phyloP scores from a whole-genome alignment of 2,888 invertebrate species.

The Drosophila subquinaria region DNA sequence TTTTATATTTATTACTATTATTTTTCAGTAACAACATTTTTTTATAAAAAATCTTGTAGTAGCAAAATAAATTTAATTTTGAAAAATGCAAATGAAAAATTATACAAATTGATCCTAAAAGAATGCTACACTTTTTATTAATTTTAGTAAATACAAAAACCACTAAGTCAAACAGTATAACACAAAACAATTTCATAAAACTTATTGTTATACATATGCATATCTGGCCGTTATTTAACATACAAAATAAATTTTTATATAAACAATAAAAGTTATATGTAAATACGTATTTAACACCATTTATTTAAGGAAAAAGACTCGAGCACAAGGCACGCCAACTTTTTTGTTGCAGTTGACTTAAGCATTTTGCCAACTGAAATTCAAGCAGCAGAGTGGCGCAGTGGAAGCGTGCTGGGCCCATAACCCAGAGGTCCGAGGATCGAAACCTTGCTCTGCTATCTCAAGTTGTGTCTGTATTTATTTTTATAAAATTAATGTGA shows the following conservation, averaged over 20 bases:
- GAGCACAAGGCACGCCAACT: neutral
- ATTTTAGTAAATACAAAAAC: neutral
- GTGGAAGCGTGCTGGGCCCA: slow-evolving; percentile 68
- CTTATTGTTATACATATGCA: neutral
- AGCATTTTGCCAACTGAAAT: neutral
- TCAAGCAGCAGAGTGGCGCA: slow-evolving; percentile 63
- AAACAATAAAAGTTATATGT: neutral
- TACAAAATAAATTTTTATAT: neutral
- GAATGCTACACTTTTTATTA: neutral
- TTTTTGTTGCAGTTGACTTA: neutral
- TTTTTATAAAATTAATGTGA: neutral
- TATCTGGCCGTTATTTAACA: neutral
- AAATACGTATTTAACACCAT: neutral
- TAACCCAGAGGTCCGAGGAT: slow-evolving; percentile 69
- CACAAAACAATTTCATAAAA: neutral
- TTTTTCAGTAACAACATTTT: neutral
- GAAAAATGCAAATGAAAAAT: too few species aligned
- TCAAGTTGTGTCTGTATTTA: neutral
- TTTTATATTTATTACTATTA: neutral
- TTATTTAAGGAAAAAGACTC: neutral
- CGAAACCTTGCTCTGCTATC: slow-evolving; percentile 68
- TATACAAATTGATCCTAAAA: neutral
- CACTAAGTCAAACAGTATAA: neutral
- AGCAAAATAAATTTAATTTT: too few species aligned
- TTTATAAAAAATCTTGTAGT: too few species aligned